Conservation (phyloP, 2,797 vertebrate genomes). For the Morus bassanus region DNA sequence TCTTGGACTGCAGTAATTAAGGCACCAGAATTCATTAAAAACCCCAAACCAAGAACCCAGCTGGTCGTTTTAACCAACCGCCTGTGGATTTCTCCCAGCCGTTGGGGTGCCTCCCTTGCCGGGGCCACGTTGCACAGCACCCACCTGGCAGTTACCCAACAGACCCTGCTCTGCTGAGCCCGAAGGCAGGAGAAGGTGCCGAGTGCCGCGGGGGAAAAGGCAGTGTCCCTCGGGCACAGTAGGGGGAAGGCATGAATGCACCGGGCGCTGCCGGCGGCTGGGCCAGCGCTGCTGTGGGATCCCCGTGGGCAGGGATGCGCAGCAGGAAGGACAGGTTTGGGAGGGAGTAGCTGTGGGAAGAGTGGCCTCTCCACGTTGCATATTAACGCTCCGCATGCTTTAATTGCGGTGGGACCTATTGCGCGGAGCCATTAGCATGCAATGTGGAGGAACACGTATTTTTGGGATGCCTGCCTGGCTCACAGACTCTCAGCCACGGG, state of each 20-base stretch:
- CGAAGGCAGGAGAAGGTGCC: neutral
- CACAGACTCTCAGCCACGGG: neutral
- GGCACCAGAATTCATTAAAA: constrained; percentile 10
- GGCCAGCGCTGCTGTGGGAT: constrained; percentile 33
- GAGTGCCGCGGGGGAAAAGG: neutral
- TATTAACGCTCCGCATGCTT: constrained; percentile 19
- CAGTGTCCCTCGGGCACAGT: neutral
- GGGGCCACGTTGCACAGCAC: rapidly evolving
- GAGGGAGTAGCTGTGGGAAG: constrained; percentile 60
- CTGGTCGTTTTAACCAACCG: neutral
- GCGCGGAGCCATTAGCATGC: constrained; percentile 24
- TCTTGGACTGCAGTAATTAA: neutral
- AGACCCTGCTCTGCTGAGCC: neutral
- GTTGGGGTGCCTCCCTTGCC: neutral
- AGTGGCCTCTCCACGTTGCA: constrained; percentile 36
- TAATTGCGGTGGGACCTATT: constrained; percentile 51
- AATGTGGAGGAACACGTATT: constrained; percentile 40
- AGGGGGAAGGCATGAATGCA: neutral
- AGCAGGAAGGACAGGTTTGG: constrained; percentile 63
- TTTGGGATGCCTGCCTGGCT: constrained; percentile 57
- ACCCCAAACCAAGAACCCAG: neutral
- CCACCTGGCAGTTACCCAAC: neutral
- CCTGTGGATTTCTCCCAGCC: neutral
- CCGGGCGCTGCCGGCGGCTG: neutral
- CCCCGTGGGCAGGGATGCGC: constrained; percentile 52